Base-by-base conservation (phyloP, 2,888 invertebrate species). In the Heliconius charithonia region DNA sequence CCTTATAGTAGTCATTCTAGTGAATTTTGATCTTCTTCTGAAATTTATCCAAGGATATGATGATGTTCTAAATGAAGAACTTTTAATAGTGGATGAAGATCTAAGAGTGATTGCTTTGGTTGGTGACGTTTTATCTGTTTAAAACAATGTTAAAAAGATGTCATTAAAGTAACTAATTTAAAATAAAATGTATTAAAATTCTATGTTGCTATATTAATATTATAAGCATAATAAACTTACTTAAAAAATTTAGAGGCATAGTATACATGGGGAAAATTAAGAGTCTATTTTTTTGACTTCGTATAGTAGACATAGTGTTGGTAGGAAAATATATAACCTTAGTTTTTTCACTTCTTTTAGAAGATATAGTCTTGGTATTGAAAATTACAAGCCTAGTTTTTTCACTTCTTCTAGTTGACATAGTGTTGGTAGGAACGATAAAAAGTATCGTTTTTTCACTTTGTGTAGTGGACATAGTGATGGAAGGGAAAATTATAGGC, bases 191-290 rank as follows among this genome's bases (percentile, higher is more conserved):
- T 69, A 41, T 41, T 16, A 41, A 41, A 25, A 41, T 41, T 41
- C 3, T 10, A 22, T 67, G 25, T 69, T 25, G 13, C 22, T 22
- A 29, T 29, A 77, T n/a, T 66, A 80, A 22, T 67, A 75, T n/a
- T 25, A 25, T 62, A 62, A 45, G 12, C 22, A 51, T 65, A 75
- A 59, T 56, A 25, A 79, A 83, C 82, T 80, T 59, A 75, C 51
- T 63, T 62, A 74, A 22, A 74, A 6, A 27, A 63, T 25, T 7
- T 27, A 13, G n/a, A 12, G 27, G 16, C 32, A 41, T 27, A 25
- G 74, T 76, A 45, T 81, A 81, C 63, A 78, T 81, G 16, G 81
- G 41, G 81, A 77, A 84, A 82, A 79, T 82, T 79, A 25, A 81
- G 59, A 22, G 80, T 66, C 76, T 80, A 84, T 12, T 81, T 83